Conservation (phyloP, 2,797 vertebrate genomes). For the Enteromius thamalakanensis region DNA sequence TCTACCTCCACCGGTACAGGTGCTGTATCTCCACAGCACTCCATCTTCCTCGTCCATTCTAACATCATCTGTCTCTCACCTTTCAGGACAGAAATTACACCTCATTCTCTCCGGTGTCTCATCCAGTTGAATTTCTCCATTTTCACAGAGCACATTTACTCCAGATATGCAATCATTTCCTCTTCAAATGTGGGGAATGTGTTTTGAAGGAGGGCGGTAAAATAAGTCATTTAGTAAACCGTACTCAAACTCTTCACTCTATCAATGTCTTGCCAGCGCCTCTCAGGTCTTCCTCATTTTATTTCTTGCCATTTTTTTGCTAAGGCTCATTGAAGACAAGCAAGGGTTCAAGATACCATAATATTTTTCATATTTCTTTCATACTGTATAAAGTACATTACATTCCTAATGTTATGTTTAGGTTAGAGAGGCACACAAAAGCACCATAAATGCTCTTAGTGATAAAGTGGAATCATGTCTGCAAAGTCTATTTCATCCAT, state of each 20-base stretch:
- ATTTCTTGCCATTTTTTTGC: conserved; percentile 4
- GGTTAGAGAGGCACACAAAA: not conserved
- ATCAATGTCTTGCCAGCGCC: conserved; percentile 28
- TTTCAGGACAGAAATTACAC: conserved; percentile 54
- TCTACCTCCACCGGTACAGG: conserved; percentile 46
- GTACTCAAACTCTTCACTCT: conserved; percentile 18
- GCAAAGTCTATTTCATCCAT: not conserved
- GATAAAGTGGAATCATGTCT: conserved; percentile 3
- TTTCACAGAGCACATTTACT: conserved; percentile 48
- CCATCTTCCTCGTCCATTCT: conserved; percentile 41
- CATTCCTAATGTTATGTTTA: conserved; percentile 8
- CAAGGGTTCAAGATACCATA: conserved; percentile 16
- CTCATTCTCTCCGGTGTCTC: conserved; percentile 46
- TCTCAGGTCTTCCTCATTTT: conserved; percentile 37
- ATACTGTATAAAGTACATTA: not conserved
- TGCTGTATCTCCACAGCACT: conserved; percentile 51
- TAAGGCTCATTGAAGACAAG: conserved; percentile 22
- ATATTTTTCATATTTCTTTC: not conserved
- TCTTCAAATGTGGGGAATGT: conserved; percentile 34
- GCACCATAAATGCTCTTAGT: not conserved
- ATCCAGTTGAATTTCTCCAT: conserved; percentile 53
- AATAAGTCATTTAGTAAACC: conserved; percentile 43
- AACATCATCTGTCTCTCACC: conserved; percentile 53
- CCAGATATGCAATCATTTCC: conserved; percentile 42
- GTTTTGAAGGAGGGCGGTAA: conserved; percentile 35